These are phyloP conservation scores for Hirtodrosophila histrioides DNA, from an alignment of 2,888 invertebrate genomes.

Conservation along the genomic window DNA sequence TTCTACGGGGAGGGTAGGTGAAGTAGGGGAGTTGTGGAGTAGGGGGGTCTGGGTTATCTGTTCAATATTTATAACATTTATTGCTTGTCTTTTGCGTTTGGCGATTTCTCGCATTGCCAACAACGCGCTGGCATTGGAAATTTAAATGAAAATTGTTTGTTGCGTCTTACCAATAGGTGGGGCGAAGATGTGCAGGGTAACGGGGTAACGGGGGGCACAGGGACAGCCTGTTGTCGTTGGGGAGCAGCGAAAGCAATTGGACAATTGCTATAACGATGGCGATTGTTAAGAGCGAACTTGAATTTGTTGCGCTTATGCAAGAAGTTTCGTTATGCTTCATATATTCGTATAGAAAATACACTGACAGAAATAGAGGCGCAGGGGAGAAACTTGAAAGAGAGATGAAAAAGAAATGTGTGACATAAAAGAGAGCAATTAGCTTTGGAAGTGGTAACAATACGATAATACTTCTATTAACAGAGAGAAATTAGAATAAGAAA, in stretches of 20 bases:
- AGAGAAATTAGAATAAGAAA: no score
- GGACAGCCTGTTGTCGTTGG: slow-evolving; percentile 3
- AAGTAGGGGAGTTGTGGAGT: no score
- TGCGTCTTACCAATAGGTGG: slow-evolving; percentile 3
- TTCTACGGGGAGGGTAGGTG: no score
- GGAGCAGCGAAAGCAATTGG: slow-evolving; percentile 41
- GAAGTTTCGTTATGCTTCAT: slow-evolving; percentile 10
- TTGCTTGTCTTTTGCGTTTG: slow-evolving; percentile 54
- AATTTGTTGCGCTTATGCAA: slow-evolving; percentile 35
- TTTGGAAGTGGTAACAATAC: no score
- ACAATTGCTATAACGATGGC: slow-evolving; percentile 20
- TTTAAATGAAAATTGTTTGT: slow-evolving; percentile 41
- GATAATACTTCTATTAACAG: no score
- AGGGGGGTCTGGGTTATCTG: slow-evolving; percentile 14
- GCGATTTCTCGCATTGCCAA: slow-evolving; percentile 47
- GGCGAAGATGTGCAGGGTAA: no score
- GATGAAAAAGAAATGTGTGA: no score
- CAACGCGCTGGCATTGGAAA: slow-evolving; percentile 43
- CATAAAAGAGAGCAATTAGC: no score
- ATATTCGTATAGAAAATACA: not conserved
- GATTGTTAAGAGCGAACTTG: slow-evolving; percentile 34
- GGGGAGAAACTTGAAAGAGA: no score
- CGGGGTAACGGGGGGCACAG: no score
- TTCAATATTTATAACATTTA: slow-evolving; percentile 64
- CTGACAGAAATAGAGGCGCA: no score